These are phyloP conservation scores for Frieseomelitta varia DNA, from an alignment of 1,140 invertebrate species.

Conservation along the genomic window DNA sequence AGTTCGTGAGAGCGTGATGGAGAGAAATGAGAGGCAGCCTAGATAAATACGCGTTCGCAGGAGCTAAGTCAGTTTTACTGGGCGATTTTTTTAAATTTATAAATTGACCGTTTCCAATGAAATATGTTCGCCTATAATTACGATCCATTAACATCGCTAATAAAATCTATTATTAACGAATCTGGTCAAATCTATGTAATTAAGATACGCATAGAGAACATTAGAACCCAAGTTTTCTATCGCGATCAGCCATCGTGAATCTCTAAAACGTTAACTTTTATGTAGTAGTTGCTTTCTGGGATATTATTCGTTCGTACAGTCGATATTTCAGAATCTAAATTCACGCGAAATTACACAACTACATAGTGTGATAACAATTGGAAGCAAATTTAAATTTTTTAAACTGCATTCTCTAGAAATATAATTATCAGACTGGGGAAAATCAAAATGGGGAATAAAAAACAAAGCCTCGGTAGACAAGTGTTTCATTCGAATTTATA, in stretches of 20 bases:
- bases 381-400: no score
- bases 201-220: neutral
- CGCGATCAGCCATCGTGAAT: neutral
- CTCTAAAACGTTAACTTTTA: neutral
- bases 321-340: neutral
- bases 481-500: no score
- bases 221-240: neutral
- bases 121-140: neutral
- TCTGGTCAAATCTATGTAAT: neutral
- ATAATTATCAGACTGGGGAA: no score
- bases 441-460: no score
- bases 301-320: neutral
- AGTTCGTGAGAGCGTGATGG: neutral
- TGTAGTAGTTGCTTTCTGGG: neutral
- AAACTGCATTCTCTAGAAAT: no score
- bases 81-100: neutral
- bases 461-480: no score
- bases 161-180: neutral
- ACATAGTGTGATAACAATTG: neutral
- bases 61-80: neutral
- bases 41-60: neutral
- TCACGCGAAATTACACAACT: neutral
- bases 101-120: neutral
- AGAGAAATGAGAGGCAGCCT: neutral
- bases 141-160: neutral